Evolutionary conservation across 64 coral and sea anemone species (phyloP).

Genomic region (Stichodactyla mertensii): DNA sequence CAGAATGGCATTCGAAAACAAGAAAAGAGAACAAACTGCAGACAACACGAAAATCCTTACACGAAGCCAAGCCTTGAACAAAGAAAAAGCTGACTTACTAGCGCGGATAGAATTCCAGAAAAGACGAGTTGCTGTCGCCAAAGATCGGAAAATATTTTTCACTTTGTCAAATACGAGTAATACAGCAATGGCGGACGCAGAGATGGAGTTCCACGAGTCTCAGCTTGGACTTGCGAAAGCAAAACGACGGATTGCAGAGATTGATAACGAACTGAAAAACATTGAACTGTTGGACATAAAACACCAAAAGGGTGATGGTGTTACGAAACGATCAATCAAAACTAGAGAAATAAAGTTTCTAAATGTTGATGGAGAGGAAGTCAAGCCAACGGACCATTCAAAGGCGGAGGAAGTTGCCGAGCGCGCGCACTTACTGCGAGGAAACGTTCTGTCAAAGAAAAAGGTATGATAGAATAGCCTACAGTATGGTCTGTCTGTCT

Average conservation of each 20-base stretch:
- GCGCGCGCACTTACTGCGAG: constrained; percentile 20
- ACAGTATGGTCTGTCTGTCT: not conserved
- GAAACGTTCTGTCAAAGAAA: constrained; percentile 69
- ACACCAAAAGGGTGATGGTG: constrained; percentile 49
- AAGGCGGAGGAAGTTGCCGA: constrained; percentile 14
- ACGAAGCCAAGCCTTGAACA: constrained; percentile 46
- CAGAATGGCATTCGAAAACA: constrained; percentile 71
- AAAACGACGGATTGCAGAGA: constrained; percentile 77
- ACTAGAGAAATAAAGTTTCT: constrained; percentile 57
- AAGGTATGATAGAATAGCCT: constrained; percentile 38
- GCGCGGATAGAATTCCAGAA: constrained; percentile 54
- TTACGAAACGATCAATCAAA: constrained; percentile 16
- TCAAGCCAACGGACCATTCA: not conserved
- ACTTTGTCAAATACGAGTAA: constrained; percentile 58
- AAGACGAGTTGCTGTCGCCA: constrained; percentile 57
- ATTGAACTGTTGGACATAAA: constrained; percentile 60
- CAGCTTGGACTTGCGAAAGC: constrained; percentile 72
- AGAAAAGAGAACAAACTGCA: not conserved
- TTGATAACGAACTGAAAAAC: constrained; percentile 77
- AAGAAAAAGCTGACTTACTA: constrained; percentile 62
- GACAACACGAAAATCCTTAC: constrained; percentile 25
- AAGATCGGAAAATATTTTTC: constrained; percentile 90
- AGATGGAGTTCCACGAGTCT: constrained; percentile 82
- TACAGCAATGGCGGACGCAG: constrained; percentile 67
- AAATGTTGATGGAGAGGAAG: not conserved